These are phyloP conservation scores for Caenorhabditis sp. DNA, from an alignment of 2,888 invertebrate genomes.

Conservation along the genomic window DNA sequence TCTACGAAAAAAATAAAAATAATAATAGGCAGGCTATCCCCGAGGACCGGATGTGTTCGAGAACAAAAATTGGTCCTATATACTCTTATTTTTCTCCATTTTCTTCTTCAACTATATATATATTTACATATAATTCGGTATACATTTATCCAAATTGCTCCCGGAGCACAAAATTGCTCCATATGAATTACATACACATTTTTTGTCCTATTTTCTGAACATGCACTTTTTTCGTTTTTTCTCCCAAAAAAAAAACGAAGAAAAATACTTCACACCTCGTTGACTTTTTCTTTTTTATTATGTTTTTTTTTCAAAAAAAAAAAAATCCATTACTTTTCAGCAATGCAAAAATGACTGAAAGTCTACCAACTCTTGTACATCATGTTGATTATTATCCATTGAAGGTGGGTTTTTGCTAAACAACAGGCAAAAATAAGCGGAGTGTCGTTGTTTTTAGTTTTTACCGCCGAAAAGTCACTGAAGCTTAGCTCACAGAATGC, in stretches of 20 bases:
- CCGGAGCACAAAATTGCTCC: slow-evolving; percentile 23
- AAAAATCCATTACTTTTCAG: no score
- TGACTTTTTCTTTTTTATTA: slow-evolving; percentile 17
- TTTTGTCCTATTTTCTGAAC: no score
- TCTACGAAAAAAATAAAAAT: neutral
- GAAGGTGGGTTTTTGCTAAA: slow-evolving; percentile 16
- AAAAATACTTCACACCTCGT: slow-evolving; percentile 20
- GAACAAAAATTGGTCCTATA: neutral
- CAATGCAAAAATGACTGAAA: slow-evolving; percentile 29
- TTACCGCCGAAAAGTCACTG: neutral
- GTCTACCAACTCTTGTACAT: slow-evolving; percentile 29
- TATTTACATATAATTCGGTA: slow-evolving; percentile 15
- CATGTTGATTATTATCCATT: slow-evolving; percentile 36
- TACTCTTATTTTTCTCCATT: slow-evolving; percentile 6
- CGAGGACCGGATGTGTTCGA: neutral
- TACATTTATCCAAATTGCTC: slow-evolving; percentile 7
- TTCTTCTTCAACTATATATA: slow-evolving; percentile 5
- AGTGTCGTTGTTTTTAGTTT: neutral
- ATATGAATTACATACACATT: no score
- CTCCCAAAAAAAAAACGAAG: slow-evolving; percentile 1
- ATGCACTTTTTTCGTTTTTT: neutral
- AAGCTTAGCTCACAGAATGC: no score
- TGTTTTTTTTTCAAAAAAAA: neutral
- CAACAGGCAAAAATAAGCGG: no score
- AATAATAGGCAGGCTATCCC: neutral